A percentile compares a stretch with the other conserved stretches of the same genome.
These are phyloP conservation scores for Tribolium freemani DNA, from an alignment of 2,888 invertebrate species.

Conservation along the genomic window DNA sequence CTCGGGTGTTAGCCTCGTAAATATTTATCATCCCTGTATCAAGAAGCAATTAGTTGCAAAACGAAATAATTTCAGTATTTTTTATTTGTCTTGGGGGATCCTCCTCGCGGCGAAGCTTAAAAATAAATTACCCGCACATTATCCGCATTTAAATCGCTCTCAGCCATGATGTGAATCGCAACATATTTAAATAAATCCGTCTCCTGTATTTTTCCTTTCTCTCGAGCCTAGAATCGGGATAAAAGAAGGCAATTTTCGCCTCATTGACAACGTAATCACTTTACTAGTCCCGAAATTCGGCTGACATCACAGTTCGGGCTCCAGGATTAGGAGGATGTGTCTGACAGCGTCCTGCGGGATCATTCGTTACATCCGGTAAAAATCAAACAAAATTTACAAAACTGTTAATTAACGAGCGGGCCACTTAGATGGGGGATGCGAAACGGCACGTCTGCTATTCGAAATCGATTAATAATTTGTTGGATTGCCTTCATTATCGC, in stretches of 20 bases:
- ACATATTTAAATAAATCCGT: conserved; percentile 33
- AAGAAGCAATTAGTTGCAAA: no score
- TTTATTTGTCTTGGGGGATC: no score
- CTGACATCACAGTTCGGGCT: conserved; percentile 47
- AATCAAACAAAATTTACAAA: background rate
- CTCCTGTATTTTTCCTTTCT: conserved; percentile 17
- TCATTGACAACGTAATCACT: conserved; percentile 47
- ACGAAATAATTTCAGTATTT: no score
- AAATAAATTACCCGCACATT: no score
- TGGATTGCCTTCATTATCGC: conserved; percentile 20
- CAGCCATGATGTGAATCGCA: conserved; percentile 6
- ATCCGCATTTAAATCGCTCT: background rate
- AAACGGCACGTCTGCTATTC: conserved; percentile 8
- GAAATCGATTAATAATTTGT: conserved; percentile 24
- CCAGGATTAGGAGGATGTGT: conserved; percentile 26
- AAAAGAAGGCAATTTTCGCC: conserved; percentile 45
- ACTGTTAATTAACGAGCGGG: background rate
- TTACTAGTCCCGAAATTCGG: conserved; percentile 41
- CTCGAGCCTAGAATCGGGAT: conserved; percentile 19
- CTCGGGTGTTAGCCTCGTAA: no score
- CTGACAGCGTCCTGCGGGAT: conserved; percentile 32
- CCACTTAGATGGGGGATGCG: conserved; percentile 2
- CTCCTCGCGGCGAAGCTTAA: no score
- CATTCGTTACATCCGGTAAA: conserved; percentile 18
- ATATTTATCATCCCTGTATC: no score